phyloP scores from a whole-genome alignment of 1,140 invertebrate genomes.

The Neodiprion virginianus region DNA sequence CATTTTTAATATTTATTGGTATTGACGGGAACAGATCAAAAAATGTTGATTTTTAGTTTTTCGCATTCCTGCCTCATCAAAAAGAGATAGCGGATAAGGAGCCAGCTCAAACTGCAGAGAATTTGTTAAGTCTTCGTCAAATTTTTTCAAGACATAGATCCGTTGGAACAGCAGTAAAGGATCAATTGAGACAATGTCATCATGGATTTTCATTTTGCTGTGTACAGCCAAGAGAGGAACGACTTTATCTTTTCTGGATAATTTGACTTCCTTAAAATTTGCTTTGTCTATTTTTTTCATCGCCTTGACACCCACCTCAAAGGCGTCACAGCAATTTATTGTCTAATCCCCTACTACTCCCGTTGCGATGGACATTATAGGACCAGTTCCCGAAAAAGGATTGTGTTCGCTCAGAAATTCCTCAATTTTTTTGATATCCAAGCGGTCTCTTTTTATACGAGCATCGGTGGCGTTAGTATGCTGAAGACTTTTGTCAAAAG shows the following conservation, averaged over 20 bases:
- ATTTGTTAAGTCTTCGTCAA: constrained; percentile 36
- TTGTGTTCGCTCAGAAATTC: constrained; percentile 33
- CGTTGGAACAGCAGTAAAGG: constrained; percentile 52
- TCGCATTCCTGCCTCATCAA: constrained; percentile 35
- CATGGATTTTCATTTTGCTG: constrained; percentile 37
- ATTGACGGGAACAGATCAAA: constrained; percentile 39
- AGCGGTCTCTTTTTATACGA: constrained; percentile 38
- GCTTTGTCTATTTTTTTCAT: constrained; percentile 29
- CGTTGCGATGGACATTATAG: constrained; percentile 41
- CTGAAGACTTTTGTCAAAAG: constrained; percentile 39
- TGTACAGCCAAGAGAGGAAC: constrained; percentile 26
- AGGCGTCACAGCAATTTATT: constrained; percentile 40
- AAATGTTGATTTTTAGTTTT: constrained; percentile 39
- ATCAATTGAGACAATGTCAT: constrained; percentile 46
- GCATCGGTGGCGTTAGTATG: constrained; percentile 43
- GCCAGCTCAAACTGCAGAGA: constrained; percentile 42
- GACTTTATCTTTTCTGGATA: constrained; percentile 31
- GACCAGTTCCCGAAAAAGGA: constrained; percentile 38
- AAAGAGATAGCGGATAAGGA: constrained; percentile 42
- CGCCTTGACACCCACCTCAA: constrained; percentile 36
- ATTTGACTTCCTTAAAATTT: constrained; percentile 25
- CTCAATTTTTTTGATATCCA: constrained; percentile 19
- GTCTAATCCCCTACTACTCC: constrained; percentile 31
- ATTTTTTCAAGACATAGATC: constrained; percentile 38
- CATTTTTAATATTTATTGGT: neutral